Evolutionary conservation across 2,888 invertebrate genomes (phyloP).

Genomic region (Nemotelus pantherinus): DNA sequence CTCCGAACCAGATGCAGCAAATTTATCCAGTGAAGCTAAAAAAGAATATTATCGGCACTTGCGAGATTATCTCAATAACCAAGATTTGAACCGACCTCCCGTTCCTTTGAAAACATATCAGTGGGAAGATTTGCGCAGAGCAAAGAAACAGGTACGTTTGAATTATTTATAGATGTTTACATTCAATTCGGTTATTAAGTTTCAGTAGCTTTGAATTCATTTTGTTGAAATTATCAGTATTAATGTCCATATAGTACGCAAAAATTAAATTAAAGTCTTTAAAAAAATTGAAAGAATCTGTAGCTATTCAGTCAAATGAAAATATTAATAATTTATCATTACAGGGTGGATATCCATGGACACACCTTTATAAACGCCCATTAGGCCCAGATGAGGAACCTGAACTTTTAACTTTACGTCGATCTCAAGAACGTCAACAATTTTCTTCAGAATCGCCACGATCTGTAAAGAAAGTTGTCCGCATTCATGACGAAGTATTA

Average conservation of each 20-base stretch:
- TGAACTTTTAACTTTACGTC: constrained; percentile 62
- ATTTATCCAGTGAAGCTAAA: constrained; percentile 60
- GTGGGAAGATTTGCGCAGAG: constrained; percentile 81
- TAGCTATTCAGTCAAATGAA: too few species aligned
- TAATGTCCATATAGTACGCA: too few species aligned
- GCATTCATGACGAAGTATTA: constrained; percentile 64
- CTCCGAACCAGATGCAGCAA: constrained; percentile 44
- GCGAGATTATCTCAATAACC: constrained; percentile 60
- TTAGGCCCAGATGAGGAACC: constrained; percentile 65
- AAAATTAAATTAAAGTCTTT: too few species aligned
- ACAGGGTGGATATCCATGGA: constrained; percentile 83
- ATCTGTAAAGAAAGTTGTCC: constrained; percentile 62
- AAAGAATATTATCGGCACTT: constrained; percentile 62
- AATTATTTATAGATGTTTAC: too few species aligned
- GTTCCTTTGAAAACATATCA: constrained; percentile 80
- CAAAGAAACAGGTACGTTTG: constrained; percentile 67
- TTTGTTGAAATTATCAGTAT: too few species aligned
- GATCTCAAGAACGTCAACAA: constrained; percentile 59
- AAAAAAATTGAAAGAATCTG: too few species aligned
- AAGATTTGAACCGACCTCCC: constrained; percentile 67
- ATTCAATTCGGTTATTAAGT: not conserved
- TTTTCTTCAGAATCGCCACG: constrained; percentile 62
- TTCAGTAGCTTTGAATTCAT: not conserved
- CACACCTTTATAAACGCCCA: constrained; percentile 76
- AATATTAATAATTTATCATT: not conserved